A percentile compares a stretch with the other conserved stretches of the same genome.
phyloP scores from a whole-genome alignment of 2,797 vertebrate genomes.

The Malacoctenus gilli region DNA sequence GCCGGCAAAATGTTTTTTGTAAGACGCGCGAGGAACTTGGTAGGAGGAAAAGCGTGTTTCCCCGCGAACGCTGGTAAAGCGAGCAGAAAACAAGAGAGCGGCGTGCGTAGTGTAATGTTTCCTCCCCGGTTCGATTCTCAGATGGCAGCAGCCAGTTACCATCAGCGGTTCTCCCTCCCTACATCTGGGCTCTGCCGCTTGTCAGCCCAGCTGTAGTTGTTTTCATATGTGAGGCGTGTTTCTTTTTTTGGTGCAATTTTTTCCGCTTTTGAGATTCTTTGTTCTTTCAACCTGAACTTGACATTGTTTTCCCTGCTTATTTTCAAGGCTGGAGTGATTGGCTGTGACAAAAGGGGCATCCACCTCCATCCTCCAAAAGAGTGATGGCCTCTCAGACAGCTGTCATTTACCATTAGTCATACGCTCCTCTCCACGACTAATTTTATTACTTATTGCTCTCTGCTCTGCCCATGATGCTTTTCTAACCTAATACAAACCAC shows the following conservation, averaged over 20 bases:
- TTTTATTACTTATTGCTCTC: conserved; percentile 64
- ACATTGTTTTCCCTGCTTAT: conserved; percentile 76
- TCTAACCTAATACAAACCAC: no score
- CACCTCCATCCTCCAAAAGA: conserved; percentile 68
- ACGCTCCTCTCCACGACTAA: conserved; percentile 58
- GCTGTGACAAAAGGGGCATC: conserved; percentile 78
- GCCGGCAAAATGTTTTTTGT: conserved; percentile 54
- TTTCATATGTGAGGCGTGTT: conserved; percentile 72
- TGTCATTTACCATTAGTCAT: conserved; percentile 79
- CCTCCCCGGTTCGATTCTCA: conserved; percentile 66
- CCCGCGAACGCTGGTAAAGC: conserved; percentile 56
- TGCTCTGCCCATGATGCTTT: conserved; percentile 30
- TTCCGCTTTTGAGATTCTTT: conserved; percentile 70
- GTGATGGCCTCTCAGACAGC: conserved; percentile 77
- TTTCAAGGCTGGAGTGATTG: conserved; percentile 75
- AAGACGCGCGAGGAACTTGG: conserved; percentile 49
- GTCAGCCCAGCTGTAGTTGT: conserved; percentile 67
- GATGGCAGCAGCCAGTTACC: conserved; percentile 73
- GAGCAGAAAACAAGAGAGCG: conserved; percentile 58
- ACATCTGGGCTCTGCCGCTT: conserved; percentile 68
- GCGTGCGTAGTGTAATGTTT: conserved; percentile 62
- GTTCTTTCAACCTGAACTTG: conserved; percentile 77
- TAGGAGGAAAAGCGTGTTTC: conserved; percentile 58
- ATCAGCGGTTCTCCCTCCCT: conserved; percentile 56
- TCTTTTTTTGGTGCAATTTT: conserved; percentile 71